Percentiles rank a stretch among this genome's conserved stretches.
These are phyloP conservation scores for Megalops cyprinoides DNA, from an alignment of 2,797 vertebrate species.

Conservation along the genomic window DNA sequence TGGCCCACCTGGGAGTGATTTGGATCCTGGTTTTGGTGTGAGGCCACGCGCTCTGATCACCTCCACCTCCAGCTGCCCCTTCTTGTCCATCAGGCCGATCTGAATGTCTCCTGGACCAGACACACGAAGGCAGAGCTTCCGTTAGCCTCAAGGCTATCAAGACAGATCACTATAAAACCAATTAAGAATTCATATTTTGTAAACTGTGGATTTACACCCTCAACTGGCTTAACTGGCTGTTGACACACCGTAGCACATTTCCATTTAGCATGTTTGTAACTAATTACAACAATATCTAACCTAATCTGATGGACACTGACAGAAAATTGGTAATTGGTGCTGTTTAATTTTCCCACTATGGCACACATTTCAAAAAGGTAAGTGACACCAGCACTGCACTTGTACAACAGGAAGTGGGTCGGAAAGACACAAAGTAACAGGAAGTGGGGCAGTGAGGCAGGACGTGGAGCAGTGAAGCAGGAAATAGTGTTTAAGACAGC, in stretches of 20 bases:
- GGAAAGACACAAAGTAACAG: not conserved
- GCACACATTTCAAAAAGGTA: not conserved
- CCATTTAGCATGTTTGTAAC: not conserved
- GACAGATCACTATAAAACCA: not conserved
- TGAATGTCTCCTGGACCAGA: constrained; percentile 88
- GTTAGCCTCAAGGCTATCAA: not conserved
- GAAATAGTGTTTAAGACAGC: too few species aligned
- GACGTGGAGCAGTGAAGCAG: not conserved
- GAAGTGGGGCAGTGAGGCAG: not conserved
- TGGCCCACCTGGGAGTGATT: constrained; percentile 91
- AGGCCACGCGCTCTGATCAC: constrained; percentile 97
- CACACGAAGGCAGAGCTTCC: not conserved
- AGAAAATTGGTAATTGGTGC: not conserved
- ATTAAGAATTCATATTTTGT: not conserved
- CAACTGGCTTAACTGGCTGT: not conserved
- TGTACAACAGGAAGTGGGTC: not conserved
- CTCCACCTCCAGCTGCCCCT: constrained; percentile 96
- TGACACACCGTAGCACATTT: not conserved
- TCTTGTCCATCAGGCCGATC: constrained; percentile 97
- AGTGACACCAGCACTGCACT: not conserved
- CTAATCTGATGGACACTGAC: not conserved
- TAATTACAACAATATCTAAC: not conserved
- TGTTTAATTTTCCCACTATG: not conserved
- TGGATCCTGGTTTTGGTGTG: constrained; percentile 95
- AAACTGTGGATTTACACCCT: not conserved